A percentile compares a stretch with the other conserved stretches of the same genome.
Evolutionary conservation across 2,797 vertebrate genomes (phyloP).

Genomic region (Melanotaenia trifasciata): DNA sequence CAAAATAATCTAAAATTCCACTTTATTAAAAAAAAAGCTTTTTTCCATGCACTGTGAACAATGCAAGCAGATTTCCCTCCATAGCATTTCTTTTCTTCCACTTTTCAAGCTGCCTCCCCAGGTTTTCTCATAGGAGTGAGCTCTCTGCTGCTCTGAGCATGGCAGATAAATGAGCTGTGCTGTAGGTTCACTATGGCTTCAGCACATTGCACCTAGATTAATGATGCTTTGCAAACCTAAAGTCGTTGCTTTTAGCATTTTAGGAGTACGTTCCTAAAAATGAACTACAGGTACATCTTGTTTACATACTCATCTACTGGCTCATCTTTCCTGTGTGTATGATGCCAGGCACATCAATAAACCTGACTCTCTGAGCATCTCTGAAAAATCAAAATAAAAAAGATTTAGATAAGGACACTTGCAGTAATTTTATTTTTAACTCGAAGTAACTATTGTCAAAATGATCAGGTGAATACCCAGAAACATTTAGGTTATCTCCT

Average conservation of each 20-base stretch:
- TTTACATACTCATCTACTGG: slow-evolving; percentile 58
- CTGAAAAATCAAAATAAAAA: neutral
- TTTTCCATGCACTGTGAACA: slow-evolving; percentile 29
- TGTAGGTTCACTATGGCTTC: slow-evolving; percentile 74
- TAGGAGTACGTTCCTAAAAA: slow-evolving; percentile 68
- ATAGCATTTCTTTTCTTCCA: slow-evolving; percentile 17
- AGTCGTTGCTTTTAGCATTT: slow-evolving; percentile 75
- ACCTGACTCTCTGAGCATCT: slow-evolving; percentile 33
- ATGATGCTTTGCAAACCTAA: slow-evolving; percentile 75
- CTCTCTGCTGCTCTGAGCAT: slow-evolving; percentile 66
- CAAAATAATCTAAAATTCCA: slow-evolving; percentile 26
- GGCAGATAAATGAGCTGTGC: slow-evolving; percentile 82
- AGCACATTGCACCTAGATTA: slow-evolving; percentile 79
- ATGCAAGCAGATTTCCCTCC: slow-evolving; percentile 36
- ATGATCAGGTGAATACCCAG: slow-evolving; percentile 5
- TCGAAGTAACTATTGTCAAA: slow-evolving; percentile 13
- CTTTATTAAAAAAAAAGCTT: slow-evolving; percentile 8
- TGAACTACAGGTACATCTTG: slow-evolving; percentile 71
- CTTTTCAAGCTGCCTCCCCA: slow-evolving; percentile 53
- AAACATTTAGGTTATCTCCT: slow-evolving; percentile 28
- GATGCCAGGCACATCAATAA: slow-evolving; percentile 51
- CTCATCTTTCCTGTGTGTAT: slow-evolving; percentile 55
- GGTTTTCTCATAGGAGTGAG: slow-evolving; percentile 61
- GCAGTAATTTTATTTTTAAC: neutral
- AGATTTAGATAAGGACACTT: neutral